Conservation (phyloP, 2,888 invertebrate genomes). For the Lycophotia porphyrea region DNA sequence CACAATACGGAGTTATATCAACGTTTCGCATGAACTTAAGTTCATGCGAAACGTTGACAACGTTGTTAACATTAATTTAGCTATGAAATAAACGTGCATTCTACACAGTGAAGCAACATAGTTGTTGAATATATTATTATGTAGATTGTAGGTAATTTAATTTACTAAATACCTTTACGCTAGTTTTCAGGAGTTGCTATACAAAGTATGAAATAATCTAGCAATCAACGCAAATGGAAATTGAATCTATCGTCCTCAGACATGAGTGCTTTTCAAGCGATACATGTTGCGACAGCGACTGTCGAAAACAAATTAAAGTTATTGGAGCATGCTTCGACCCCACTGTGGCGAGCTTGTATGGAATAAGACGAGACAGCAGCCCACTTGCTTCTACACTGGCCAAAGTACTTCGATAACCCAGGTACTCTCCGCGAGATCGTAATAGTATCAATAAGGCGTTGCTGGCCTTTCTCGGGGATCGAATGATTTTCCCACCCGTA, state of each 20-base stretch:
- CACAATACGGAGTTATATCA: background rate
- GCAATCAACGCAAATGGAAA: background rate
- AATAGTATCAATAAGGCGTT: no score
- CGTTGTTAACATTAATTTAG: background rate
- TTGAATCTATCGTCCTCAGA: background rate
- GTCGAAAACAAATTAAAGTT: background rate
- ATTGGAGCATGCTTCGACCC: background rate
- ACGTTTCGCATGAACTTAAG: background rate
- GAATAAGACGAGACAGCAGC: background rate
- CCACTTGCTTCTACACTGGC: background rate
- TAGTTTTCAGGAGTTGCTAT: conserved; percentile 6
- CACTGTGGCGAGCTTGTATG: background rate
- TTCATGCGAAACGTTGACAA: no score
- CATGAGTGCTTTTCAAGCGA: background rate
- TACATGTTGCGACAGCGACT: background rate
- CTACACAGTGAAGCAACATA: background rate
- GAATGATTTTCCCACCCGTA: no score
- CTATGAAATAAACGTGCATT: conserved; percentile 3
- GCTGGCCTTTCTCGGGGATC: no score
- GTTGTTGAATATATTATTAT: background rate
- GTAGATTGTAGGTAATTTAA: conserved; percentile 10
- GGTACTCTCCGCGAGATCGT: no score
- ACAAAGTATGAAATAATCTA: background rate
- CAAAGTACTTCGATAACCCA: background rate
- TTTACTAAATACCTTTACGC: background rate